These are phyloP conservation scores for Penaeus indicus DNA, from an alignment of 1,140 invertebrate species.

Conservation along the genomic window DNA sequence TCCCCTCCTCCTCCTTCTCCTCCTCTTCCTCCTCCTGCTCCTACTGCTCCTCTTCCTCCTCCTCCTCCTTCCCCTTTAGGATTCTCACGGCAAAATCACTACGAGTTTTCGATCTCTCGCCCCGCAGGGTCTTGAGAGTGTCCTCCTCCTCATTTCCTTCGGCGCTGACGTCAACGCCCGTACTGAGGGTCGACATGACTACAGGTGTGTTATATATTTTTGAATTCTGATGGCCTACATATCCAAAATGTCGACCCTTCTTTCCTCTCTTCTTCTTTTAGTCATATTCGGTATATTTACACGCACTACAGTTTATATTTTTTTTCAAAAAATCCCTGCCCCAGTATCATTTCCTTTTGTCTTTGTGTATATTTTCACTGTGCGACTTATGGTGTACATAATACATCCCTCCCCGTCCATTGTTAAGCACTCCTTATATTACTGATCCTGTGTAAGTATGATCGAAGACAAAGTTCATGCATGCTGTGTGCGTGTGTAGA, in stretches of 20 bases:
- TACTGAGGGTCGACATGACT: conserved; percentile 84
- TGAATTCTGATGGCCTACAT: neutral
- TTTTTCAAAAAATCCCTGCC: too few species aligned
- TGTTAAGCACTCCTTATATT: too few species aligned
- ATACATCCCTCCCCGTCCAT: too few species aligned
- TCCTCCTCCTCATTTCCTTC: conserved; percentile 81
- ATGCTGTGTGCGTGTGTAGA: too few species aligned
- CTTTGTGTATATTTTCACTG: too few species aligned
- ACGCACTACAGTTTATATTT: neutral
- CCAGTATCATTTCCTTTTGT: too few species aligned
- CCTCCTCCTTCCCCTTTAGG: conserved; percentile 20
- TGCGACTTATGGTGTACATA: too few species aligned
- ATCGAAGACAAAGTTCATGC: too few species aligned
- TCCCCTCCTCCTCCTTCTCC: too few species aligned
- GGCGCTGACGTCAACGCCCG: conserved; percentile 87
- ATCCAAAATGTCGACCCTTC: neutral
- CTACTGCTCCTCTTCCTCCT: neutral
- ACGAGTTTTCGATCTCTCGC: neutral
- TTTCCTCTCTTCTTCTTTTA: neutral
- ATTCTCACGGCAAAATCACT: neutral
- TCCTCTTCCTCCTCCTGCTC: too few species aligned
- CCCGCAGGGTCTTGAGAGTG: conserved; percentile 80
- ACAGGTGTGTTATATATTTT: conserved; percentile 70
- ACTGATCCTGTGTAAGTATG: too few species aligned
- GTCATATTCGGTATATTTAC: neutral